These are phyloP conservation scores for Zoanthus sansibaricus DNA, from an alignment of 92 coral and sea anemone species.

Conservation along the genomic window DNA sequence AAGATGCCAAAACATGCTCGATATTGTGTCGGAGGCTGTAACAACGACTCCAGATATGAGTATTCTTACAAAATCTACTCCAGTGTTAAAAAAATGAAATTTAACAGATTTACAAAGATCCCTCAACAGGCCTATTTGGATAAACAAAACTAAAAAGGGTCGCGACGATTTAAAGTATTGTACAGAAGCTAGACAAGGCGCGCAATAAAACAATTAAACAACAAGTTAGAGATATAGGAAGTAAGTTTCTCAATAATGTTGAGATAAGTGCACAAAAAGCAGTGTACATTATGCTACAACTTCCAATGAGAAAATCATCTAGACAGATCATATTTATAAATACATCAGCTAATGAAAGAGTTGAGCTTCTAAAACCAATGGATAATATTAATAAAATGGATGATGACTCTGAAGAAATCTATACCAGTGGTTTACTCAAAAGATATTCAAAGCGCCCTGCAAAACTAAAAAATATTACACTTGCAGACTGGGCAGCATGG, in stretches of 20 bases:
- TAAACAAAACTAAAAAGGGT: too few relatives aligned
- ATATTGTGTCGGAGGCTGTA: too few relatives aligned
- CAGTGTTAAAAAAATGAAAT: too few relatives aligned
- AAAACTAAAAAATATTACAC: constrained; percentile 63
- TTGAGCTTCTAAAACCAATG: constrained; percentile 67
- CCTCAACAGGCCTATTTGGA: too few relatives aligned
- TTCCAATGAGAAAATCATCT: constrained; percentile 70
- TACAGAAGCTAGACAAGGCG: constrained; percentile 69
- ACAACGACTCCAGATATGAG: too few relatives aligned
- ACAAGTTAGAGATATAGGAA: not conserved
- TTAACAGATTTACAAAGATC: too few relatives aligned
- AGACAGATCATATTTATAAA: constrained; percentile 66
- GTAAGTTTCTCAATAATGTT: not conserved
- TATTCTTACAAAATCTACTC: too few relatives aligned
- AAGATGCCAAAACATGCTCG: too few relatives aligned
- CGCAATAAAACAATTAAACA: constrained; percentile 57
- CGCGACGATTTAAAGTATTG: too few relatives aligned
- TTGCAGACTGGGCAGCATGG: constrained; percentile 57
- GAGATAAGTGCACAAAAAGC: not conserved
- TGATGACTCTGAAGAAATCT: constrained; percentile 76
- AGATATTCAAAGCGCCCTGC: constrained; percentile 69
- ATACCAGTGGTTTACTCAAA: constrained; percentile 71
- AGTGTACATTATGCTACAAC: constrained; percentile 18
- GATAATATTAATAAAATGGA: constrained; percentile 71
- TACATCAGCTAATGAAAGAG: constrained; percentile 71